A percentile compares a stretch with the other conserved stretches of the same genome.
Conservation (phyloP, 2,888 invertebrate species). For the Phytoseiulus persimilis region DNA sequence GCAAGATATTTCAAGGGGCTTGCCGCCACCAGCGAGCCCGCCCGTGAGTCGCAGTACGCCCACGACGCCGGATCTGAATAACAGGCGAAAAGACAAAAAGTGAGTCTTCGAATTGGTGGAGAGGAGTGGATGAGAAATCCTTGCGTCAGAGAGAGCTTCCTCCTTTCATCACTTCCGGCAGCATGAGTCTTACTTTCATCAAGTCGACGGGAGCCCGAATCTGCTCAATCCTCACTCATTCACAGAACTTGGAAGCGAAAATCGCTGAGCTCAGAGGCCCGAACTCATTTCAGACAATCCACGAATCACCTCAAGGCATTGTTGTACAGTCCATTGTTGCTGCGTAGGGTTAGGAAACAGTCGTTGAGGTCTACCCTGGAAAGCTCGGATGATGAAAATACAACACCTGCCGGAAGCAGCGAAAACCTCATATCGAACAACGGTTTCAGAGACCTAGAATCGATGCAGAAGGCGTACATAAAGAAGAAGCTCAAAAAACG, state of each 20-base stretch:
- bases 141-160: too few relatives aligned
- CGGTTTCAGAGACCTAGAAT: slow-evolving; percentile 75
- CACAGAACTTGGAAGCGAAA: too few relatives aligned
- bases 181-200: too few relatives aligned
- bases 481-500: slow-evolving; percentile 68
- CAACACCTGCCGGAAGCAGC: slow-evolving; percentile 47
- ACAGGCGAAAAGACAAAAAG: slow-evolving; percentile 17
- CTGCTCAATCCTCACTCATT: too few relatives aligned
- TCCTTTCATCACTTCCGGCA: too few relatives aligned
- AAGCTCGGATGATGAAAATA: slow-evolving; percentile 49
- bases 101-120: background rate
- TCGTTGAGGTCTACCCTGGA: slow-evolving; percentile 46
- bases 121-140: too few relatives aligned
- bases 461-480: slow-evolving; percentile 81
- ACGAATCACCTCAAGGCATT: slow-evolving; percentile 43
- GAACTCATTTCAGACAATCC: slow-evolving; percentile 12
- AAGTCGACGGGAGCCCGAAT: too few relatives aligned
- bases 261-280: too few relatives aligned
- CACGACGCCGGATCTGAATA: slow-evolving; percentile 40
- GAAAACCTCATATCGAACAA: slow-evolving; percentile 49
- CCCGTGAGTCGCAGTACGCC: slow-evolving; percentile 42
- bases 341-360: slow-evolving; percentile 55
- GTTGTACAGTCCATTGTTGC: slow-evolving; percentile 73
- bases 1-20: slow-evolving; percentile 8
- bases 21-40: slow-evolving; percentile 39